Percentiles rank a stretch among this genome's conserved stretches.
Evolutionary conservation across 2,797 vertebrate species (phyloP).

Genomic region (Loriculus beryllinus): DNA sequence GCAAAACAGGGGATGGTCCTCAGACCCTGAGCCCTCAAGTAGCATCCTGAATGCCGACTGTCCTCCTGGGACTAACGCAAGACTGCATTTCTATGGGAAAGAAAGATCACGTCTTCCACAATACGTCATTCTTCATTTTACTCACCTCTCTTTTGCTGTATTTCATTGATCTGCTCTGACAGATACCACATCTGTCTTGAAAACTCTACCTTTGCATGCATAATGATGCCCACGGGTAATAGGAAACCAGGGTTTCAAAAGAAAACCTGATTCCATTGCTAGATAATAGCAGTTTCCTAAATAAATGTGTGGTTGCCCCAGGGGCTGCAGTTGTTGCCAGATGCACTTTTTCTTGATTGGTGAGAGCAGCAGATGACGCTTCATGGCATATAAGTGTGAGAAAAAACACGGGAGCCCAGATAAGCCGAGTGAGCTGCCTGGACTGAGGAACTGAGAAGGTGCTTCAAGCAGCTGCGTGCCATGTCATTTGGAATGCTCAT

Average conservation of each 20-base stretch:
- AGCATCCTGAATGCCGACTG: not conserved
- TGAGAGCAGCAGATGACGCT: conserved; percentile 73
- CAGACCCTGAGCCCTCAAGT: not conserved
- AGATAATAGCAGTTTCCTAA: conserved; percentile 72
- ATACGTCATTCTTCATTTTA: fast-evolving
- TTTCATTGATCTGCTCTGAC: not conserved
- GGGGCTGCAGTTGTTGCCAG: conserved; percentile 69
- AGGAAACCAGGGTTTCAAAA: conserved; percentile 70
- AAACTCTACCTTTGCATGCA: conserved; percentile 39
- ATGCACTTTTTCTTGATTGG: conserved; percentile 72
- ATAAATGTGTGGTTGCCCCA: conserved; percentile 60
- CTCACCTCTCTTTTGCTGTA: not conserved
- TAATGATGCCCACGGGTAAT: conserved; percentile 72
- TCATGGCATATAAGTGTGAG: conserved; percentile 71
- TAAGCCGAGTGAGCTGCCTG: conserved; percentile 52
- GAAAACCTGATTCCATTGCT: conserved; percentile 65
- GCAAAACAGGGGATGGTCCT: not conserved
- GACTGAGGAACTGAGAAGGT: conserved; percentile 42
- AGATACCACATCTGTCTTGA: not conserved
- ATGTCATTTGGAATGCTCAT: conserved; percentile 70
- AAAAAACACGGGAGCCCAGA: conserved; percentile 58
- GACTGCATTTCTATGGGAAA: not conserved
- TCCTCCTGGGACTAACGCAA: not conserved
- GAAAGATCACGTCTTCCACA: not conserved
- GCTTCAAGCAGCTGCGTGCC: conserved; percentile 28